A percentile compares a stretch with the other conserved stretches of the same genome.
Conservation (phyloP, 2,888 invertebrate species). For the Cecidostiba fungosa region DNA sequence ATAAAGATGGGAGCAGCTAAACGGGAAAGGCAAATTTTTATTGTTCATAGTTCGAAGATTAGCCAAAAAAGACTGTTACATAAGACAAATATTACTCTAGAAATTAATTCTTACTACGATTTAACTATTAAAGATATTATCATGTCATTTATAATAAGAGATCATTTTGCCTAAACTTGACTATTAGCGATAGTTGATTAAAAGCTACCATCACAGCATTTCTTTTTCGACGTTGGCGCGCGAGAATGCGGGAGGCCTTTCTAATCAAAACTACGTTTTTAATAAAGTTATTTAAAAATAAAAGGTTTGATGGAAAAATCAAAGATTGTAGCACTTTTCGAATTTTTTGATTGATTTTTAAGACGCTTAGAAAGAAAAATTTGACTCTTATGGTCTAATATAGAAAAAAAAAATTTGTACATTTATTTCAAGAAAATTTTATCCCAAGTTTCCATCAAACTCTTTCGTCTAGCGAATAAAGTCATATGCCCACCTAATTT, state of each 20-base stretch:
- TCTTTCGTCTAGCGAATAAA: constrained; percentile 23
- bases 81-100: constrained; percentile 77
- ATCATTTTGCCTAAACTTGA: constrained; percentile 68
- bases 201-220: constrained; percentile 64
- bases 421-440: constrained; percentile 42
- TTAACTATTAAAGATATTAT: constrained; percentile 69
- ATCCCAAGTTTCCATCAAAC: constrained; percentile 42
- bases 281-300: constrained; percentile 47
- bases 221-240: constrained; percentile 65
- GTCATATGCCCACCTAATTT: constrained; percentile 54
- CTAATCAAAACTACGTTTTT: constrained; percentile 56
- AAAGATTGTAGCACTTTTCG: neutral
- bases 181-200: constrained; percentile 52
- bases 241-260: constrained; percentile 51
- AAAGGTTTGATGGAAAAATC: constrained; percentile 52
- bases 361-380: neutral
- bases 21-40: constrained; percentile 70
- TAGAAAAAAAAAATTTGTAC: constrained; percentile 33
- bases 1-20: constrained; percentile 51
- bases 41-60: constrained; percentile 76
- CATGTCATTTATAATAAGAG: constrained; percentile 71
- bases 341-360: constrained; percentile 50
- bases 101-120: constrained; percentile 72
- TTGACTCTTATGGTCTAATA: constrained; percentile 2
- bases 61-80: constrained; percentile 79